Percentiles rank a stretch among this genome's conserved stretches.
These are phyloP conservation scores for Paramisgurnus dabryanus DNA, from an alignment of 2,113 vertebrate genomes.

Conservation along the genomic window DNA sequence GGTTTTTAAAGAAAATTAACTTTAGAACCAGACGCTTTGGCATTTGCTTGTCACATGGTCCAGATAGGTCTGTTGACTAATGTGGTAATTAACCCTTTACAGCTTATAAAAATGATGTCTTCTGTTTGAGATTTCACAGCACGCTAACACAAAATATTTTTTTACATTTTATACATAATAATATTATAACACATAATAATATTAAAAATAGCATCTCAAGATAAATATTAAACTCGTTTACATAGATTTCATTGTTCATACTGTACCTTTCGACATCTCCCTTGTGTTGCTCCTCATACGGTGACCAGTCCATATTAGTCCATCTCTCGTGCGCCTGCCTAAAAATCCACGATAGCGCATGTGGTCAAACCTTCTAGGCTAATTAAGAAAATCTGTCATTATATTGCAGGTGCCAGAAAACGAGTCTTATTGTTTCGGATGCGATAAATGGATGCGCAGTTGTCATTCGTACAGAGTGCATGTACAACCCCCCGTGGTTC, in stretches of 20 bases:
- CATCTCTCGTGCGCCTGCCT: background rate
- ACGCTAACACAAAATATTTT: no score
- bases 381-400: background rate
- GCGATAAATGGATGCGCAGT: constrained; percentile 26
- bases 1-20: background rate
- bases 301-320: constrained; percentile 39
- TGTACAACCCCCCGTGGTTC: constrained; percentile 9
- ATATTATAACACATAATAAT: background rate
- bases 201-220: background rate
- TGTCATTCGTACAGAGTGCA: constrained; percentile 7
- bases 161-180: no score
- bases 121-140: no score
- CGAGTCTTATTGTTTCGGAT: background rate
- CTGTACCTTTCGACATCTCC: constrained; percentile 24
- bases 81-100: background rate
- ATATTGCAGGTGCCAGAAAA: constrained; percentile 8
- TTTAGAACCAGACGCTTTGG: background rate
- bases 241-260: background rate
- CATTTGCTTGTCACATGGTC: background rate
- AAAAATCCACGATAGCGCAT: background rate
- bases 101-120: background rate
- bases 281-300: constrained; percentile 1
- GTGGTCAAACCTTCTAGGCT: no score
- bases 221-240: background rate
- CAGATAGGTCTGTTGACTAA: background rate